Base-by-base conservation (phyloP, 2,797 vertebrate species). In the Epinephelus coioides region DNA sequence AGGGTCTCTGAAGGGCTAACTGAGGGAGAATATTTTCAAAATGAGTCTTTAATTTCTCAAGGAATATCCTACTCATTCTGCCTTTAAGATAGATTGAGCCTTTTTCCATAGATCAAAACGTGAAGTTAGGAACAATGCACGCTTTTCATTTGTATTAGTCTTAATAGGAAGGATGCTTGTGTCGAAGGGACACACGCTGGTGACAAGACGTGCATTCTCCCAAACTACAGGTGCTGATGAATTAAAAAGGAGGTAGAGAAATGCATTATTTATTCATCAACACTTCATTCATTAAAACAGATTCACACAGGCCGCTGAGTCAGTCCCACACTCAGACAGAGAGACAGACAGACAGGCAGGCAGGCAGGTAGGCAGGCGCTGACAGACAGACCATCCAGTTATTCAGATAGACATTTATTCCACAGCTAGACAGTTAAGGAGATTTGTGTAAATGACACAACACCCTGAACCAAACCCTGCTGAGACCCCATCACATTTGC, bases 381-480 rank as follows among this genome's bases (percentile, higher is more conserved):
- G 34, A 76, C 43, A 87, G 65, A 80, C 70, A 82, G 59, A 84
- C 84, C 63, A 40, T 25, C 85, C 84, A 72, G 25, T 78, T 76
- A 76, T 64, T 57, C 66, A 75, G 46, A 72, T 6, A 86, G 47
- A 87, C 83, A 86, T 56, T 72, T 85, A 75, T 74, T 79, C 83
- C 64, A 63, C 60, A 69, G 79, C 73, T 34, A 53, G 84, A 88
- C 91, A 88, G 85, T 73, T 70, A 78, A 81, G 71, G 65, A 86
- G 82, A 88, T 90, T 79, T 87, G 78, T 89, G 75, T 84, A 89
- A 91, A 90, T 88, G 86, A 91, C 86, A 84, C 73, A 49, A 79
- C 76, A 87, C 65, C 62, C 53, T 15, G 3, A 81, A 84, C 72
- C 72, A 75, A 75, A 70, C 86, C 86, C 86, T 87, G 73, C 80